Evolutionary conservation across 2,797 vertebrate genomes (phyloP).

Genomic region (Acestrorhynchus altus): DNA sequence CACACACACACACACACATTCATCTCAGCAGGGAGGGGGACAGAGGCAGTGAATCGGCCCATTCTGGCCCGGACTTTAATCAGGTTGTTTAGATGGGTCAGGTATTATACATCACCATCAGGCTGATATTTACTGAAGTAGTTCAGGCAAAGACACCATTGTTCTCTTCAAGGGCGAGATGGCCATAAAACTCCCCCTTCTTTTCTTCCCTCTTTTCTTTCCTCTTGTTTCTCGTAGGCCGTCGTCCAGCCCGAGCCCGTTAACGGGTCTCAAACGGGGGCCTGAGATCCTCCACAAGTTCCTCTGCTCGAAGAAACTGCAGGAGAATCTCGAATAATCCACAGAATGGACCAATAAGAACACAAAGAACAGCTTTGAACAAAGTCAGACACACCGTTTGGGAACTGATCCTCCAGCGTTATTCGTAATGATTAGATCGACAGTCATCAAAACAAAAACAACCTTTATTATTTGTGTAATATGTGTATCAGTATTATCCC

Average conservation of each 20-base stretch:
- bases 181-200: background rate
- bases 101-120: slow-evolving; percentile 46
- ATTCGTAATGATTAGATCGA: too few species aligned
- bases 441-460: too few species aligned
- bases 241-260: background rate
- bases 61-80: slow-evolving; percentile 40
- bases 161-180: slow-evolving; percentile 31
- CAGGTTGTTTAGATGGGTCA: slow-evolving; percentile 53
- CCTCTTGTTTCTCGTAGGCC: background rate
- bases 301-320: too few species aligned
- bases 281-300: background rate
- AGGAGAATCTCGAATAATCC: too few species aligned
- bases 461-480: too few species aligned
- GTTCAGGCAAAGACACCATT: slow-evolving; percentile 37
- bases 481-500: too few species aligned
- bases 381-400: too few species aligned
- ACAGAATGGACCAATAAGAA: too few species aligned
- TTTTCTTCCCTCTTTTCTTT: background rate
- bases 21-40: slow-evolving; percentile 39
- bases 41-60: slow-evolving; percentile 27
- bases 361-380: too few species aligned
- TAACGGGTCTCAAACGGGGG: background rate
- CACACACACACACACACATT: slow-evolving; percentile 47
- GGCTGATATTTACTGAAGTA: slow-evolving; percentile 64
- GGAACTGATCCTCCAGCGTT: too few species aligned